Conservation (phyloP, 2,797 vertebrate species). For the Podarcis siculus region DNA sequence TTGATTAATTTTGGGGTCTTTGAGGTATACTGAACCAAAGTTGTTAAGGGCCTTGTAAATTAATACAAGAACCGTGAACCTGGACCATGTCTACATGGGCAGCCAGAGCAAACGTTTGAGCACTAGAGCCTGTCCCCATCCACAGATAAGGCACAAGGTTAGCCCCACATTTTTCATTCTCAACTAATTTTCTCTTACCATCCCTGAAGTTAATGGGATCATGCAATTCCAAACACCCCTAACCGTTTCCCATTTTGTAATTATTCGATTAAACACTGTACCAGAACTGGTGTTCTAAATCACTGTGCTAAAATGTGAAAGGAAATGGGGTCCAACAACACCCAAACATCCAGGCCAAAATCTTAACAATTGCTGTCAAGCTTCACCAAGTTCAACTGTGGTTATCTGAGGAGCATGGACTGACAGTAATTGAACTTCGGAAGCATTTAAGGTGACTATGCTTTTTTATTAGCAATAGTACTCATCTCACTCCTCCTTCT, state of each 20-base stretch:
- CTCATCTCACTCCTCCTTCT: background rate
- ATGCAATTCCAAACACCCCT: background rate
- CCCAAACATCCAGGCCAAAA: background rate
- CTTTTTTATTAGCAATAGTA: background rate
- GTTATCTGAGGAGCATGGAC: background rate
- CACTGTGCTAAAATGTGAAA: background rate
- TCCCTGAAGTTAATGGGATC: background rate
- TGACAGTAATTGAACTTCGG: background rate
- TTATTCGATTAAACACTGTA: background rate
- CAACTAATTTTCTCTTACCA: too few species aligned
- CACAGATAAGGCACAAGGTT: too few species aligned
- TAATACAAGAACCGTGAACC: too few species aligned
- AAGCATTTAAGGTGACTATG: background rate
- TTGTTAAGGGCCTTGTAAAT: too few species aligned
- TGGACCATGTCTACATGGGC: too few species aligned
- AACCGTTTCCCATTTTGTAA: background rate
- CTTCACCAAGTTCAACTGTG: background rate
- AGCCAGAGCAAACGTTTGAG: too few species aligned
- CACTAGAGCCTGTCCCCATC: too few species aligned
- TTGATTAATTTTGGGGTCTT: too few species aligned
- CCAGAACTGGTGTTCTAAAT: background rate
- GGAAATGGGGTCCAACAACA: background rate
- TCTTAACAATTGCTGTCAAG: background rate
- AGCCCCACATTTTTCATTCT: too few species aligned
- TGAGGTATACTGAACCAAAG: too few species aligned